Base-by-base conservation (phyloP, 1,140 invertebrate genomes). In the Lordiphosa mommai region DNA sequence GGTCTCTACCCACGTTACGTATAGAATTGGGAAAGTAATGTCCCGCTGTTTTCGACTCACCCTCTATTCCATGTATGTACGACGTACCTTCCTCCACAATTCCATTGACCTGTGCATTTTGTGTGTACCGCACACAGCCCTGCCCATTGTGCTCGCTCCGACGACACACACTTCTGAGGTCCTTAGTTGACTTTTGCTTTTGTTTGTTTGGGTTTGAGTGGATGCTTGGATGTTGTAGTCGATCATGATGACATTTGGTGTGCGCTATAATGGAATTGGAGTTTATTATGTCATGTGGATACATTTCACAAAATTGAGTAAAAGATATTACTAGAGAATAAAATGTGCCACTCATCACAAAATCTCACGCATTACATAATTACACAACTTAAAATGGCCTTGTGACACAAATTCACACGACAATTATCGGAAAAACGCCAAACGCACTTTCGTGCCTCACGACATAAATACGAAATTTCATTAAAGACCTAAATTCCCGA, bases 71-170 rank as follows among this genome's bases (percentile, higher is more conserved):
- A 13, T 30, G 13, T 10, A 8, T 34, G 50, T 50, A 9, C 29
- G 17, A 13, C 20, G 9, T n/a, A 7, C 8, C 13, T 5, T 20
- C 4, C 33, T 13, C 20, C 16, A 14, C 30, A 38, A 14, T 38
- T 17, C 10, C 49, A 61, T 32, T 44, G 37, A 63, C 48, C 48
- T 64, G 59, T 16, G 5, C 47, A 61, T 37, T 17, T 38, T 34
- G n/a, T 14, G 10, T 34, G 56, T 58, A 47, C 34, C 46, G 27
- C 16, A 51, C 32, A 29, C 52, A 20, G 57, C 23, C 13, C 38
- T 17, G 20, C 17, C 17, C 20, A 13, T 41, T n/a, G 38, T 23
- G n/a, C 40, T 27, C 7, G 10, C 20, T 43, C 10, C n/a, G 12
- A 12, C 20, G 17, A 23, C 23, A 7, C 6, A 20, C 17, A 40